Evolutionary conservation across 1,140 invertebrate species (phyloP).

Genomic region (Thaumatotibia leucotreta): DNA sequence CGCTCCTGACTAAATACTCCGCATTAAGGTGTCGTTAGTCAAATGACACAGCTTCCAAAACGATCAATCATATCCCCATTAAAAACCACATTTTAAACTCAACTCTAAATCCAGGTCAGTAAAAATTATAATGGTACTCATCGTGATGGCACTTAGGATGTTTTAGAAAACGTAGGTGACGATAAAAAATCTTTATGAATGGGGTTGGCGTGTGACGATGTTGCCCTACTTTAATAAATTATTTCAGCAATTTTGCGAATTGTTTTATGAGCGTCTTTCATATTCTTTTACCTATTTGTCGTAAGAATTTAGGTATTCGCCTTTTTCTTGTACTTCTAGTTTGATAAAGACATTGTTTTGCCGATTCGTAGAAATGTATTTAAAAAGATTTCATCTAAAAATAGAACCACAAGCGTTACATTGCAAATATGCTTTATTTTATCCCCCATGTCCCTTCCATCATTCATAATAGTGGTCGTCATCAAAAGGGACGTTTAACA

Average conservation of each 20-base stretch:
- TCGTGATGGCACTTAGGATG: not conserved
- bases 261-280: conserved; percentile 51
- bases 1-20: conserved; percentile 62
- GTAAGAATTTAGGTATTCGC: not conserved
- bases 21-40: conserved; percentile 71
- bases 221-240: conserved; percentile 61
- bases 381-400: conserved; percentile 1
- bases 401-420: conserved; percentile 21
- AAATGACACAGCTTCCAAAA: conserved; percentile 39
- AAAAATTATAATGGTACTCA: conserved; percentile 9
- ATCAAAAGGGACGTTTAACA: conserved; percentile 70
- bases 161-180: conserved; percentile 19
- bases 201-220: conserved; percentile 57
- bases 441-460: conserved; percentile 38
- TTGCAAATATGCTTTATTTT: conserved; percentile 30
- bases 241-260: conserved; percentile 57
- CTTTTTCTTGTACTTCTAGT: not conserved
- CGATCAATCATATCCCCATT: conserved; percentile 22
- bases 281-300: conserved; percentile 15
- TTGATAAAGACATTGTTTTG: not conserved
- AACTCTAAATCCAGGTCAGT: conserved; percentile 24
- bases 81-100: conserved; percentile 15
- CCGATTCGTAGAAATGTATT: not conserved
- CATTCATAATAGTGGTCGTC: conserved; percentile 69
- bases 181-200: conserved; percentile 65